Evolutionary conservation across 2,113 vertebrate genomes (phyloP).

Genomic region (Salvator merianae): DNA sequence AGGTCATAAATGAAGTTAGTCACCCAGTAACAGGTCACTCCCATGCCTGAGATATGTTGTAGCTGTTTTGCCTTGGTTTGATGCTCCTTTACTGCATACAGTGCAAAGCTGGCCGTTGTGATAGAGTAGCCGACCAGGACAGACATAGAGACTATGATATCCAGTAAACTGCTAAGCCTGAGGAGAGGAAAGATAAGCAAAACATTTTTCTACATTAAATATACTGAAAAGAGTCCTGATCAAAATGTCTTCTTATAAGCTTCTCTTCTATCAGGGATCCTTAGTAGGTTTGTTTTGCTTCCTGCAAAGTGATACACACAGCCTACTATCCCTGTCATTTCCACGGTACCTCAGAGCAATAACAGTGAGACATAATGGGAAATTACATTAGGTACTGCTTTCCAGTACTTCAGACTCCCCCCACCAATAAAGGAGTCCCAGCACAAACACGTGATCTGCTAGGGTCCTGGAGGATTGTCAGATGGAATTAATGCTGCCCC

Average conservation of each 20-base stretch:
- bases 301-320: neutral
- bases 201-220: neutral
- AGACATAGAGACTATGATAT: conserved; percentile 88
- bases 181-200: conserved; percentile 18
- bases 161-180: conserved; percentile 86
- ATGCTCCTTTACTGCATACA: conserved; percentile 91
- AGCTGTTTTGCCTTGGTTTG: conserved; percentile 90
- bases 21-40: conserved; percentile 90
- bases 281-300: neutral
- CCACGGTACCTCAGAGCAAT: neutral
- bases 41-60: conserved; percentile 92
- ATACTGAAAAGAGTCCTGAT: neutral
- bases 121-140: conserved; percentile 92
- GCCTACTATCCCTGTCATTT: neutral
- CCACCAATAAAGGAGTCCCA: neutral
- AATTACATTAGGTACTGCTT: neutral
- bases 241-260: neutral
- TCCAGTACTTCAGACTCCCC: neutral
- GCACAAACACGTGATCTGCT: neutral
- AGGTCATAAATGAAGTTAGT: conserved; percentile 95
- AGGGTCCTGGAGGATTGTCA: neutral
- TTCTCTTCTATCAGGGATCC: neutral
- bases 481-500: neutral
- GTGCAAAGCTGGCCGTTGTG: conserved; percentile 90
- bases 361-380: neutral